These are phyloP conservation scores for Lanius collurio DNA, from an alignment of 2,113 vertebrate genomes.

Conservation along the genomic window DNA sequence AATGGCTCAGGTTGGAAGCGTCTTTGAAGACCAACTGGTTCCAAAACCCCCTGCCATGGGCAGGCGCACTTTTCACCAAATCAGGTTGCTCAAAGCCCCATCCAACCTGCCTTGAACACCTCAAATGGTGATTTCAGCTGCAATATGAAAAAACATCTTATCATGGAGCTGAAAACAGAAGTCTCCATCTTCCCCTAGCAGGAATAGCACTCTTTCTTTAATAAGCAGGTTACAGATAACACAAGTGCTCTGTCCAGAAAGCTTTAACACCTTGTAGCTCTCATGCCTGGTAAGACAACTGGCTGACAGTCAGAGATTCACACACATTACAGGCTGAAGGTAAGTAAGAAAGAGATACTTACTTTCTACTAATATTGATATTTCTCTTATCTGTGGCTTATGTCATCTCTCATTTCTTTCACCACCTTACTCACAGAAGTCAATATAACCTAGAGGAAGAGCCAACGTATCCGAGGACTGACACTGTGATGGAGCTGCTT, in stretches of 20 bases:
- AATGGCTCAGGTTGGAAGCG: background rate
- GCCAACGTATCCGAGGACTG: background rate
- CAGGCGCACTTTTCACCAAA: background rate
- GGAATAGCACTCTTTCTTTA: background rate
- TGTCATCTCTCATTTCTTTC: background rate
- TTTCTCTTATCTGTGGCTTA: background rate
- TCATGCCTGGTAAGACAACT: background rate
- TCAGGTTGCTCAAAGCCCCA: background rate
- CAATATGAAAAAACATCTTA: rapidly evolving
- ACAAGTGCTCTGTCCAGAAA: background rate
- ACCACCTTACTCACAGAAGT: background rate
- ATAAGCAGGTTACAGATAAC: background rate
- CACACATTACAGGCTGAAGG: background rate
- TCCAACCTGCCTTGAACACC: background rate
- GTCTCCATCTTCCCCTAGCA: background rate
- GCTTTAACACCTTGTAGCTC: background rate
- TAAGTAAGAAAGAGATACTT: background rate
- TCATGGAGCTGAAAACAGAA: background rate
- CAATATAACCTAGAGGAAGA: background rate
- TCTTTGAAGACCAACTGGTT: background rate
- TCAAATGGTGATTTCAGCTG: background rate
- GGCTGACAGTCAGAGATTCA: background rate
- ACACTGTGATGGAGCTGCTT: background rate
- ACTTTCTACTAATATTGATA: background rate
- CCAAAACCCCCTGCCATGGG: background rate